A percentile compares a stretch with the other conserved stretches of the same genome.
phyloP scores from a whole-genome alignment of 2,797 vertebrate genomes.

The Falco rusticolus region DNA sequence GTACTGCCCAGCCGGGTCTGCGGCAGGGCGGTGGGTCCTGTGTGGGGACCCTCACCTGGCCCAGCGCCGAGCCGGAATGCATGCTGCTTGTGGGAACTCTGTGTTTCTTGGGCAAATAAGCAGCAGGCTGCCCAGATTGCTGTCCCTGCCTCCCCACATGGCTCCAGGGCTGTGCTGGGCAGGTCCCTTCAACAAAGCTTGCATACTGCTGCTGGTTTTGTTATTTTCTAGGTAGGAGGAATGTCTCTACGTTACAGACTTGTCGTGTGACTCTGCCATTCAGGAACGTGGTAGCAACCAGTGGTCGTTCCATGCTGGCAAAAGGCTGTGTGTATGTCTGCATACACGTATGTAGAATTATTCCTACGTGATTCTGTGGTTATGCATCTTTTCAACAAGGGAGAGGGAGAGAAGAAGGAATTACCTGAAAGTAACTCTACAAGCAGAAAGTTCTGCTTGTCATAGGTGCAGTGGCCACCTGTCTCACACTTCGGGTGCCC shows the following conservation, averaged over 20 bases:
- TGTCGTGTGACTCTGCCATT: accelerated
- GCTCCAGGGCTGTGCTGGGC: accelerated
- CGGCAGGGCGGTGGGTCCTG: background rate
- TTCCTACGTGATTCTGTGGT: accelerated
- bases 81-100: background rate
- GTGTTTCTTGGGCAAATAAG: background rate
- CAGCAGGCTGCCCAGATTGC: background rate
- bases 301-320: background rate
- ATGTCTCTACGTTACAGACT: accelerated
- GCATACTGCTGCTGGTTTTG: accelerated
- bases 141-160: background rate
- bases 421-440: too few relatives aligned
- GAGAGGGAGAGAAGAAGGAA: background rate
- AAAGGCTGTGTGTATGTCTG: background rate
- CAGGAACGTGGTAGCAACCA: accelerated
- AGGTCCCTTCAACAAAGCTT: background rate
- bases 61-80: accelerated
- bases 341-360: accelerated
- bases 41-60: background rate
- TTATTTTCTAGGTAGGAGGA: background rate
- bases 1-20: background rate
- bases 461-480: accelerated
- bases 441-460: background rate
- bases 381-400: background rate
- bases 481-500: background rate